These are phyloP conservation scores for Diadophis punctatus DNA, from an alignment of 2,113 vertebrate genomes.

Conservation along the genomic window DNA sequence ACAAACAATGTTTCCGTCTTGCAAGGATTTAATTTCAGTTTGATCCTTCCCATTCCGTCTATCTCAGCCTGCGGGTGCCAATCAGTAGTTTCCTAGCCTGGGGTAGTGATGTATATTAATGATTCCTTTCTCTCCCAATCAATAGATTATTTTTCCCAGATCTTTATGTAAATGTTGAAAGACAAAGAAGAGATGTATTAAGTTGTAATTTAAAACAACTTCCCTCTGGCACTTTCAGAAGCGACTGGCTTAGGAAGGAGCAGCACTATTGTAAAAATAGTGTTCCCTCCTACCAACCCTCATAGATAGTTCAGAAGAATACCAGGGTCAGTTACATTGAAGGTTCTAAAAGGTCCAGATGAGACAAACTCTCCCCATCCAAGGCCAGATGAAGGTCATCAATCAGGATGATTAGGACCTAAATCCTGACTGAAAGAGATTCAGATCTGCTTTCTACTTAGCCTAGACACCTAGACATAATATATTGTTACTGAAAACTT, in stretches of 20 bases:
- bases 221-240: background rate
- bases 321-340: background rate
- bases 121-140: background rate
- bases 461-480: accelerated
- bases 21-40: background rate
- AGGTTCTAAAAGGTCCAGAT: background rate
- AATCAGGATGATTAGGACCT: background rate
- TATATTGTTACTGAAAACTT: accelerated
- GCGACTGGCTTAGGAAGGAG: background rate
- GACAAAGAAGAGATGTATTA: background rate
- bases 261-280: background rate
- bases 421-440: background rate
- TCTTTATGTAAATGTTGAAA: background rate
- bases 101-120: background rate
- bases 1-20: background rate
- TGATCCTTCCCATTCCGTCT: background rate
- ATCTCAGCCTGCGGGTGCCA: background rate
- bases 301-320: background rate
- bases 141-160: background rate
- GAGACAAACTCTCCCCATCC: background rate
- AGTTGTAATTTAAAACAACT: background rate
- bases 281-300: background rate
- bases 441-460: background rate
- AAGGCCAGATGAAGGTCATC: background rate
- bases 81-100: background rate